Conservation (phyloP, 2,113 vertebrate species). For the Notarius lentiginosus region DNA sequence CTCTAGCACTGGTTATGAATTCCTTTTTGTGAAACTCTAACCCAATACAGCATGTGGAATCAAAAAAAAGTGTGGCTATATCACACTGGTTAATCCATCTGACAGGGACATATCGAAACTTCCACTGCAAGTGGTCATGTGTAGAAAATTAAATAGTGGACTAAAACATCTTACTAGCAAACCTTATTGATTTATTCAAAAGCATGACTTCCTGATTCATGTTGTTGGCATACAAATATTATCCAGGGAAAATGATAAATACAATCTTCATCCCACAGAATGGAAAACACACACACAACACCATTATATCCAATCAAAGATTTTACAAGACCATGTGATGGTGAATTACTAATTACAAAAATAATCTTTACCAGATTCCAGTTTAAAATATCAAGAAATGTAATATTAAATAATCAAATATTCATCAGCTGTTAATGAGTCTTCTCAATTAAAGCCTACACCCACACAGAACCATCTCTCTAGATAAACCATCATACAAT, state of each 20-base stretch:
- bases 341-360: neutral
- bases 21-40: neutral
- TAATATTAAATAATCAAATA: neutral
- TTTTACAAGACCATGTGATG: neutral
- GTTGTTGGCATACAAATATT: neutral
- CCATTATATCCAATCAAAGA: neutral
- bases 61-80: neutral
- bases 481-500: neutral
- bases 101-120: neutral
- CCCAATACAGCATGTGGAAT: neutral
- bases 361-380: neutral
- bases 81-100: slow-evolving; percentile 4
- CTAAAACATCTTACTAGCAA: neutral
- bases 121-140: neutral
- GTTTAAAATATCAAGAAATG: neutral
- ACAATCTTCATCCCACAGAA: neutral
- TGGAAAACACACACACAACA: neutral
- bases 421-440: neutral
- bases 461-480: neutral
- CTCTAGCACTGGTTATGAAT: slow-evolving; percentile 15
- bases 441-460: neutral
- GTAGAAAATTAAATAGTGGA: neutral
- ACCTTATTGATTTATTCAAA: slow-evolving; percentile 1
- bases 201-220: neutral
- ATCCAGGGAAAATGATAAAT: neutral